These are phyloP conservation scores for Subanguina moxae DNA, from an alignment of 1,140 invertebrate species.

Conservation along the genomic window DNA sequence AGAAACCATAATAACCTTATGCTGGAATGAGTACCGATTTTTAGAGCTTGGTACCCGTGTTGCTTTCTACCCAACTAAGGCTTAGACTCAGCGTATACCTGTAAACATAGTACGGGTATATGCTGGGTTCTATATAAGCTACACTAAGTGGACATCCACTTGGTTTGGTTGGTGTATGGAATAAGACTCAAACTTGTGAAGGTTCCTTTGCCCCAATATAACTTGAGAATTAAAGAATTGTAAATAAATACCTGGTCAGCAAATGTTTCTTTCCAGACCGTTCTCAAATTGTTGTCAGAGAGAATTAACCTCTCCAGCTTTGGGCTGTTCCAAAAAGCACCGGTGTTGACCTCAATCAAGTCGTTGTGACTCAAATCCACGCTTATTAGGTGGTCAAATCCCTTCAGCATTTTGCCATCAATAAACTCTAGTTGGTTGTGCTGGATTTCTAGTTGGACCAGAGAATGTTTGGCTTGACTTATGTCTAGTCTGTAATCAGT, in stretches of 20 bases:
- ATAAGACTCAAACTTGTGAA: too few relatives aligned
- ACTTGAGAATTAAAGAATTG: neutral
- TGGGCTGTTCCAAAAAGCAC: conserved; percentile 25
- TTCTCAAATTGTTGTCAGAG: conserved; percentile 33
- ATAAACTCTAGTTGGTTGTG: conserved; percentile 42
- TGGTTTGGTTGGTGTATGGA: too few relatives aligned
- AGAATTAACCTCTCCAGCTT: conserved; percentile 27
- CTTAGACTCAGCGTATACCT: too few relatives aligned
- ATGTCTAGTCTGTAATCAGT: conserved; percentile 28
- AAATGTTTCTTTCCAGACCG: conserved; percentile 43
- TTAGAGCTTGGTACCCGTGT: too few relatives aligned
- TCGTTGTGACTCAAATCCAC: conserved; percentile 36
- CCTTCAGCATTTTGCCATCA: conserved; percentile 25
- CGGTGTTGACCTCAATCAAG: conserved; percentile 39
- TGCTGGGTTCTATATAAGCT: too few relatives aligned
- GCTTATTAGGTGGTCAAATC: conserved; percentile 24
- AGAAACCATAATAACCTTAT: too few relatives aligned
- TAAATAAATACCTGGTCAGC: conserved; percentile 23
- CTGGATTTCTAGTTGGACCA: conserved; percentile 16
- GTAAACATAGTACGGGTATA: too few relatives aligned
- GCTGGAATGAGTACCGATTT: too few relatives aligned
- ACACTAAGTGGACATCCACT: too few relatives aligned
- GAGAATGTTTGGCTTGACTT: conserved; percentile 28
- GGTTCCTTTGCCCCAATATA: neutral
- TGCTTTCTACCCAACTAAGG: too few relatives aligned